A percentile compares a stretch with the other conserved stretches of the same genome.
Evolutionary conservation across 2,797 vertebrate genomes (phyloP).

Genomic region (Mico argentatus): DNA sequence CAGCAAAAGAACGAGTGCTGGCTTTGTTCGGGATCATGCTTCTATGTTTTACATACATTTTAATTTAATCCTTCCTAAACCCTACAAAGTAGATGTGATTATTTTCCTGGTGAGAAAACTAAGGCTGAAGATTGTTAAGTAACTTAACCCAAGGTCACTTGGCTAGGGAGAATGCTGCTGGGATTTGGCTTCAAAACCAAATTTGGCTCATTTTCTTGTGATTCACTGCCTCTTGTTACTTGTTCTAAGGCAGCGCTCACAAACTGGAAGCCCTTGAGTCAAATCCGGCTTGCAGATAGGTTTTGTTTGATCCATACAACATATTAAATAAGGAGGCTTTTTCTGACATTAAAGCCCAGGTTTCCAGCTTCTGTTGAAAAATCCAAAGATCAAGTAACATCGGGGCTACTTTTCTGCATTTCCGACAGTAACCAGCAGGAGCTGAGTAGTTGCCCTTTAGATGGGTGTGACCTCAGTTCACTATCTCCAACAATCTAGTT

Average conservation of each 20-base stretch:
- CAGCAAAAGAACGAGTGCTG: not conserved
- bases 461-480: not conserved
- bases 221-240: not conserved
- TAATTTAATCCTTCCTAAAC: not conserved
- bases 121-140: not conserved
- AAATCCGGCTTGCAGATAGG: not conserved
- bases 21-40: too few species aligned
- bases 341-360: not conserved
- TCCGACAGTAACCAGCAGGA: not conserved
- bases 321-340: not conserved
- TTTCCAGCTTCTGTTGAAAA: not conserved
- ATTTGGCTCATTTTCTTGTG: not conserved
- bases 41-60: accelerated
- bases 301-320: not conserved
- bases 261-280: not conserved
- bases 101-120: not conserved
- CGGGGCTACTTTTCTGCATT: not conserved
- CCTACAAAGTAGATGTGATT: not conserved
- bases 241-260: not conserved
- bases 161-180: not conserved
- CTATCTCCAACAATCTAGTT: not conserved
- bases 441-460: not conserved
- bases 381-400: not conserved
- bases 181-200: not conserved
- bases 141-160: too few species aligned